Base-by-base conservation (phyloP, 1,140 invertebrate species). In the Eulimnadia texana region DNA sequence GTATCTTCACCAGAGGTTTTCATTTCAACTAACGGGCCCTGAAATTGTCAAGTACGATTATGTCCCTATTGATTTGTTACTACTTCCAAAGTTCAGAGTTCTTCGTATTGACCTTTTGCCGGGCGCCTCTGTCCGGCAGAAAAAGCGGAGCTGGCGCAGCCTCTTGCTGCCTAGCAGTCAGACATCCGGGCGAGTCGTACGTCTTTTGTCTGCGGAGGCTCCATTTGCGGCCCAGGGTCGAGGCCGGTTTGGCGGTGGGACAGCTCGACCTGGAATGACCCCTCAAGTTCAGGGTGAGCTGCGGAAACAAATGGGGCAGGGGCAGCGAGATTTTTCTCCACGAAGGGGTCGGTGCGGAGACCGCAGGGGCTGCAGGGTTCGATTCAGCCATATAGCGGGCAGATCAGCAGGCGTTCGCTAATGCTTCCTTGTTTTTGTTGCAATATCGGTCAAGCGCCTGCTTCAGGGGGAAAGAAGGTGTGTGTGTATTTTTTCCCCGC, bases 141-240 rank as follows among this genome's bases (percentile, higher is more conserved):
- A n/a, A n/a, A n/a, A n/a, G n/a, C n/a, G n/a, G n/a, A n/a, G n/a
- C n/a, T n/a, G n/a, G n/a, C n/a, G 55, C 55, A 25, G 24, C 55
- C 24, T 19, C 55, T 1, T 20, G 9, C 13, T 16, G 2, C 20
- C 24, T 20, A 9, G 55, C 28, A 33, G 25, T 57, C n/a, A 57
- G 28, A 42, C 55, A 57, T 10, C 55, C 55, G 11, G 55, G 55
- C 25, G 55, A 57, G 20, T 57, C 55, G 55, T 57, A 57, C 23
- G 55, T 57, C 28, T 57, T 57, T 42, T 57, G 55, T 1, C 55
- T 13, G 2, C 55, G 55, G 13, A 57, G 29, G 27, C 33, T 57
- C 55, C 58, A 51, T 22, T 60, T 47, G 49, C 50, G 50, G 29
- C 60, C 42, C 55, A 42, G 16, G 6, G 33, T 9, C 33, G 55